Percentiles rank a stretch among this genome's conserved stretches.
Conservation (phyloP, 2,888 invertebrate species). For the Sicus ferrugineus region DNA sequence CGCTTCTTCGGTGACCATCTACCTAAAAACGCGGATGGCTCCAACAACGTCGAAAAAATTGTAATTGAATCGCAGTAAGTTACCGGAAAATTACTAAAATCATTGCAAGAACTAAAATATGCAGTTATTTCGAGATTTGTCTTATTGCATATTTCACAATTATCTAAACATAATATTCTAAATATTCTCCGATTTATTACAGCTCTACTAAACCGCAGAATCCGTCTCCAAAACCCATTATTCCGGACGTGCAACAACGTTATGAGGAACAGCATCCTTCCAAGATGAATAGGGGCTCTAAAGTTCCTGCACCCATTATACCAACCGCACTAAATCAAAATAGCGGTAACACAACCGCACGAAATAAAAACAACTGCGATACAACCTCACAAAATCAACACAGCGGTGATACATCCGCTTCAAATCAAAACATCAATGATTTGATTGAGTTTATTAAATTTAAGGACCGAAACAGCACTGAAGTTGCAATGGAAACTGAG, state of each 20-base stretch:
- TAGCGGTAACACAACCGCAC: conserved; percentile 2
- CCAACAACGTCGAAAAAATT: conserved; percentile 44
- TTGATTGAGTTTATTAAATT: conserved; percentile 51
- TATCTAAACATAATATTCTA: no score
- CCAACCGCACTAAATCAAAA: conserved; percentile 26
- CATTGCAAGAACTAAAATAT: background rate
- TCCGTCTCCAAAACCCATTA: conserved; percentile 11
- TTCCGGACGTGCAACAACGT: conserved; percentile 11
- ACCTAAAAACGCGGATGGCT: conserved; percentile 48
- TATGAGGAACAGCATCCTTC: conserved; percentile 15
- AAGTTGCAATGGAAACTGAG: conserved; percentile 13
- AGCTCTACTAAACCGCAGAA: no score
- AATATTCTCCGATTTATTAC: conserved; percentile 21
- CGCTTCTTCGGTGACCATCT: conserved; percentile 49
- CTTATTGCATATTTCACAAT: conserved; percentile 19
- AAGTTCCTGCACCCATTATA: background rate
- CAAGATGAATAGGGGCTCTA: conserved; percentile 11
- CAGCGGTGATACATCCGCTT: no score
- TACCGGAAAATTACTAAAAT: background rate
- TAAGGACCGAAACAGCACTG: conserved; percentile 37
- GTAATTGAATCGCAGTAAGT: conserved; percentile 40
- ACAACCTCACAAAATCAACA: background rate
- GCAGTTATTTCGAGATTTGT: no score
- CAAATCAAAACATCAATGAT: conserved; percentile 8
- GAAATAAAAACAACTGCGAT: no score